Base-by-base conservation (phyloP, 2,888 invertebrate species). In the Chaetoderma sp. region DNA sequence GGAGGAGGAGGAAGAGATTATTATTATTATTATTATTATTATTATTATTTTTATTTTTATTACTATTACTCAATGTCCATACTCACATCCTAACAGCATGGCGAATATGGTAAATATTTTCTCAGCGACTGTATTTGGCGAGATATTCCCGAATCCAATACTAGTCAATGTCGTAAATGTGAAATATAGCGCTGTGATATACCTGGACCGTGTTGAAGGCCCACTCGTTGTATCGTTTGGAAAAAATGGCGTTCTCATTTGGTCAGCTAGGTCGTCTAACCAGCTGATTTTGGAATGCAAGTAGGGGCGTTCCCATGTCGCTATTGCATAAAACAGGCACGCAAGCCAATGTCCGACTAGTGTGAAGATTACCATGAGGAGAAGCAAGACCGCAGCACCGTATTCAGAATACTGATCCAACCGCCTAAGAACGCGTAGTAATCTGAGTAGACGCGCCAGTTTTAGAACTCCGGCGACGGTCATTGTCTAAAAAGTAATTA, bases 91-190 rank as follows among this genome's bases (percentile, higher is more conserved):
- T 4, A 86, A 72, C 71, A 86, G 72, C 86, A 87, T 87, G 60
- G 86, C 85, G 68, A 86, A 83, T 58, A 86, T 86, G n/a, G 86
- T 81, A 74, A 86, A 86, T 27, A 86, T 78, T 68, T 86, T 86
- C 72, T 86, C 86, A 33, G 83, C 81, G 67, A 85, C 84, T 1
- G 86, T 86, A 67, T 85, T 85, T 4, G 86, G 85, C 0, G 85
- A 82, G 28, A 87, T 81, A 69, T 87, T 87, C 18, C 87, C 87
- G 70, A 87, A 87, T 3, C 87, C 87, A 36, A 87, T 86, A 73
- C 84, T 84, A 25, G 87, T 87, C 49, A 87, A 74, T 49, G 79
- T 83, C 4, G 87, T 87, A 71, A 86, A 84, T 4, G 86, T 86
- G 75, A 87, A 87, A 75, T 86, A 87, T 32, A 86, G 75, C 8